Conservation (phyloP, 2,888 invertebrate genomes). For the Miltochrista miniata region DNA sequence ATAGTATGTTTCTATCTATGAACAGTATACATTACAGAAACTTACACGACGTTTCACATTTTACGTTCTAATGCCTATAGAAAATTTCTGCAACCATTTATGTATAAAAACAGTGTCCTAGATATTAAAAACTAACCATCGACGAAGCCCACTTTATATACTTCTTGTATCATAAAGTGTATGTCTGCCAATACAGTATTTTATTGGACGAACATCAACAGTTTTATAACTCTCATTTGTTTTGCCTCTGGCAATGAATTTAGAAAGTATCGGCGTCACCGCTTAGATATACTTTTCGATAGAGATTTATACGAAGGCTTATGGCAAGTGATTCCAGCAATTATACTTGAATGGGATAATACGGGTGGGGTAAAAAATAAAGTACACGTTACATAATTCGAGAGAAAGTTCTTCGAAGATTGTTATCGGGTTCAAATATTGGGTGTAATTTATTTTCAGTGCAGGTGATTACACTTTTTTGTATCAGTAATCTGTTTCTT, state of each 20-base stretch:
- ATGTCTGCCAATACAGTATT: slow-evolving; percentile 12
- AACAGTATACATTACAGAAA: neutral
- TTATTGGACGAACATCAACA: slow-evolving; percentile 57
- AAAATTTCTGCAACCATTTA: neutral
- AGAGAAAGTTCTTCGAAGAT: slow-evolving; percentile 58
- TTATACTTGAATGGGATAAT: slow-evolving; percentile 51
- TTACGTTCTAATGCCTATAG: neutral
- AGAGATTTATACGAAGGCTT: slow-evolving; percentile 71
- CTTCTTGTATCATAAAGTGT: neutral
- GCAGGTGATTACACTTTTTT: slow-evolving; percentile 21
- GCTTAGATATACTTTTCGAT: slow-evolving; percentile 57
- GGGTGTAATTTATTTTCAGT: slow-evolving; percentile 21
- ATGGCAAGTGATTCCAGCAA: slow-evolving; percentile 55
- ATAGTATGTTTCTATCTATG: neutral
- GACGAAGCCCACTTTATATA: neutral
- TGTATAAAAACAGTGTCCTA: slow-evolving; percentile 9
- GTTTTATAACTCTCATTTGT: slow-evolving; percentile 68
- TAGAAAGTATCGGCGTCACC: slow-evolving; percentile 70
- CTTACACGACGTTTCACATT: neutral
- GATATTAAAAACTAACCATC: slow-evolving; percentile 9
- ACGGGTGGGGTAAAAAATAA: slow-evolving; percentile 40
- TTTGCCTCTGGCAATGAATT: slow-evolving; percentile 74
- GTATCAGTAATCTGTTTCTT: slow-evolving; percentile 24
- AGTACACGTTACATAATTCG: slow-evolving; percentile 50
- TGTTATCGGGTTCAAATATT: slow-evolving; percentile 43